Percentiles rank a stretch among this genome's conserved stretches.
Evolutionary conservation across 2,797 vertebrate species (phyloP).

Genomic region (Bucorvus abyssinicus): DNA sequence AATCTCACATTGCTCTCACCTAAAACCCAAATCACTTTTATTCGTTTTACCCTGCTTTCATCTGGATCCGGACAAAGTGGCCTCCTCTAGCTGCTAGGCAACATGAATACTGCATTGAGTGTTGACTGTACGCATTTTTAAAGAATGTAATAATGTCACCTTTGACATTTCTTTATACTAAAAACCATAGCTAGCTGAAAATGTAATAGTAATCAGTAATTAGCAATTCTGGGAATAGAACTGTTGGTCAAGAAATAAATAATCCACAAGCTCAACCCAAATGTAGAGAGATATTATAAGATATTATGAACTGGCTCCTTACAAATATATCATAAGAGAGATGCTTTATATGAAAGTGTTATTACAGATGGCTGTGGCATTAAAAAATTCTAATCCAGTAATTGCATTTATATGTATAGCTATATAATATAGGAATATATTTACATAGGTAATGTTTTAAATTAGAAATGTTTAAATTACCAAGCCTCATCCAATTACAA

Average conservation of each 20-base stretch:
- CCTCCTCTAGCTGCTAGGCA: constrained; percentile 72
- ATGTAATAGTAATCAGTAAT: constrained; percentile 40
- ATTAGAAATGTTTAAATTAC: neutral
- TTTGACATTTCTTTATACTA: constrained; percentile 43
- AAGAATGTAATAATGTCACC: constrained; percentile 33
- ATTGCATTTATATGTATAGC: neutral
- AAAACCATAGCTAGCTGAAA: neutral
- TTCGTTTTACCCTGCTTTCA: constrained; percentile 28
- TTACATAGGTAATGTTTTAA: neutral
- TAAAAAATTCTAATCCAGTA: neutral
- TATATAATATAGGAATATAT: neutral
- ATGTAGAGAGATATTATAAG: neutral
- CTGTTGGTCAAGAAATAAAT: neutral
- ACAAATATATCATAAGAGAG: neutral
- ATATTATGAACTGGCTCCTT: neutral
- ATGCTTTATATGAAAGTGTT: neutral
- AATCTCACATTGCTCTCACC: neutral
- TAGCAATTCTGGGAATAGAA: constrained; percentile 45
- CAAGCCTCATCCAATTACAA: neutral
- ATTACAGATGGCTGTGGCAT: neutral
- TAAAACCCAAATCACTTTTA: constrained; percentile 13
- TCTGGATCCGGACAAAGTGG: constrained; percentile 15
- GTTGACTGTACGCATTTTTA: constrained; percentile 16
- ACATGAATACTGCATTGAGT: constrained; percentile 55
- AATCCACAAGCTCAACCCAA: neutral